Evolutionary conservation across 2,888 invertebrate genomes (phyloP), one percentile per base, ranked within the genome.

Genomic region (Agrochola lychnidis): DNA sequence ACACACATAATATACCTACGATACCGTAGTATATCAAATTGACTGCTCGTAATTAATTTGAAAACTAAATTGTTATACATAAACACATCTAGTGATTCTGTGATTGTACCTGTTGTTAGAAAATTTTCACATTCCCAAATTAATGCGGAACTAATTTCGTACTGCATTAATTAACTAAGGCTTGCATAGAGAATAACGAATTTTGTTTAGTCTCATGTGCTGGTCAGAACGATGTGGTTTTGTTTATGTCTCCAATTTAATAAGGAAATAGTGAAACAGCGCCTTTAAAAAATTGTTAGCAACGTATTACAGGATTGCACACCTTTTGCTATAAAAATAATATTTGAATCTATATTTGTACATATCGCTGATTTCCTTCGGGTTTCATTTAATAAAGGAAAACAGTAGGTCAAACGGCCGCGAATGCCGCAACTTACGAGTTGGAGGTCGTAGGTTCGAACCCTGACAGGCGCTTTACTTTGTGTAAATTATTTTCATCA

Each of bases 121-220:
- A 63, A n/a, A 36, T 6, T 40, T 36, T n/a, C 22, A 42, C 53
- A 40, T 48, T 59, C 10, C 36, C 25, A 48, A 51, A 70, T 68
- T 19, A 69, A 48, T 48, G 25, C 16, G 12, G 16, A 61, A 51
- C 22, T 51, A 70, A 61, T 73, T 72, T 70, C 25, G 40, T 51
- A 40, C 61, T 61, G 25, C 25, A 40, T 61, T 51, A 69, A 51
- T 51, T 48, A 59, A n/a, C n/a, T n/a, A n/a, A 36, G 19, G 7
- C 25, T 64, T 59, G 45, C 22, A 45, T 70, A 70, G 19, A 70
- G 48, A 69, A 42, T 68, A 45, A 42, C 12, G 16, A 25, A 67
- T 45, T 42, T 42, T 2, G 42, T 42, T 42, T 45, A 45, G 12
- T 42, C 42, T 42, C 42, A 42, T 45, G 45, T 45, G 45, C 4